phyloP scores from a whole-genome alignment of 2,113 vertebrate species.

The Quiscalus mexicanus region DNA sequence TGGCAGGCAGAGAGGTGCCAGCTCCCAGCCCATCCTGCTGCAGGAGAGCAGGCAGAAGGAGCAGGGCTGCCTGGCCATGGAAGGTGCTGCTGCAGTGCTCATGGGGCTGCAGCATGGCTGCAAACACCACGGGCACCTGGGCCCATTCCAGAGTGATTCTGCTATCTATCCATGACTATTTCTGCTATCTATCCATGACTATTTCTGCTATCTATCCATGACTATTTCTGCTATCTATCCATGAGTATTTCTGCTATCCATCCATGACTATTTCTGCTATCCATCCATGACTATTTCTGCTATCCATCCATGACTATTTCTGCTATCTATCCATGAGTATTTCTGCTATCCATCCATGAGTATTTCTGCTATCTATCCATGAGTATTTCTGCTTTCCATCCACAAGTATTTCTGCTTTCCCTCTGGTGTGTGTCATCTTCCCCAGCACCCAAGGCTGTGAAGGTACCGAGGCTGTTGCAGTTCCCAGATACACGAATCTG shows the following conservation, averaged over 20 bases:
- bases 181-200: background rate
- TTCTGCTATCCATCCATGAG: background rate
- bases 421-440: background rate
- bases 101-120: fast-evolving
- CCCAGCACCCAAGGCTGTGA: background rate
- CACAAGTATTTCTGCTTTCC: background rate
- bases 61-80: background rate
- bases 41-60: fast-evolving
- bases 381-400: background rate
- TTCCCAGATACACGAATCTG: fast-evolving
- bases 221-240: background rate
- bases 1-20: background rate
- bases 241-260: background rate
- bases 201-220: background rate
- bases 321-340: background rate
- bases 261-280: background rate
- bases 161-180: background rate
- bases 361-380: background rate
- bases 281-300: background rate
- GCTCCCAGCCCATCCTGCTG: background rate
- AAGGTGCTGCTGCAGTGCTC: background rate
- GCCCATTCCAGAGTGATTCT: background rate
- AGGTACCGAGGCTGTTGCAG: fast-evolving
- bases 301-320: background rate
- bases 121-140: background rate